These are phyloP conservation scores for Apis cerana DNA, from an alignment of 1,140 invertebrate genomes.

Conservation along the genomic window DNA sequence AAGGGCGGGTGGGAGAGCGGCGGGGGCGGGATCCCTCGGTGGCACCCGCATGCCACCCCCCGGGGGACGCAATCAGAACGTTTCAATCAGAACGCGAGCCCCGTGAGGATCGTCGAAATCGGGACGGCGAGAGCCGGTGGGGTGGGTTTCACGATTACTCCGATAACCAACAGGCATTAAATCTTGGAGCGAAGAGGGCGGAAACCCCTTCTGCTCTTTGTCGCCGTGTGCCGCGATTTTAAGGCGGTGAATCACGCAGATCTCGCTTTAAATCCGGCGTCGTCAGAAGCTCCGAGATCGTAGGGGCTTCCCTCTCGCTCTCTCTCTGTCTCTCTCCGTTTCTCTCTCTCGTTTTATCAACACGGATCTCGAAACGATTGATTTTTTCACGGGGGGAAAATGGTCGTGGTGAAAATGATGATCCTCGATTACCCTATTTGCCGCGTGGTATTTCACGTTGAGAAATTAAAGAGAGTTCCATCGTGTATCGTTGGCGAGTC, in stretches of 20 bases:
- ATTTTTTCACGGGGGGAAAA: conserved; percentile 26
- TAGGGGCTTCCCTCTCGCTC: conserved; percentile 44
- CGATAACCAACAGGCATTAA: conserved; percentile 80
- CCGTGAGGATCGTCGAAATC: conserved; percentile 63
- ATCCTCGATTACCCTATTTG: neutral
- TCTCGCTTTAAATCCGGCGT: conserved; percentile 68
- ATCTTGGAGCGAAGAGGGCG: conserved; percentile 75
- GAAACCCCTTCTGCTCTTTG: conserved; percentile 75
- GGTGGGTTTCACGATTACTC: conserved; percentile 74
- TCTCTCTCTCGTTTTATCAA: too few relatives aligned
- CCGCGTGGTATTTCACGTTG: neutral
- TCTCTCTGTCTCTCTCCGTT: too few relatives aligned
- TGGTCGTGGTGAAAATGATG: neutral
- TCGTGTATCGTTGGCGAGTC: neutral
- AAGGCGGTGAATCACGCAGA: conserved; percentile 76
- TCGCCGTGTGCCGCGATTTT: conserved; percentile 71
- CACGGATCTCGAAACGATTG: conserved; percentile 30
- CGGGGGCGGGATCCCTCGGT: conserved; percentile 58
- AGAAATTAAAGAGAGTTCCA: neutral
- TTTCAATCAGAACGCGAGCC: conserved; percentile 80
- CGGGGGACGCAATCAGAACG: conserved; percentile 80
- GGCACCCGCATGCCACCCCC: conserved; percentile 78
- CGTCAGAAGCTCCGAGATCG: conserved; percentile 21
- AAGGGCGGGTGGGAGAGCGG: conserved; percentile 32
- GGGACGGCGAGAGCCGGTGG: conserved; percentile 43